Base-by-base conservation (phyloP, 2,797 vertebrate genomes). In the Microchirus variegatus region DNA sequence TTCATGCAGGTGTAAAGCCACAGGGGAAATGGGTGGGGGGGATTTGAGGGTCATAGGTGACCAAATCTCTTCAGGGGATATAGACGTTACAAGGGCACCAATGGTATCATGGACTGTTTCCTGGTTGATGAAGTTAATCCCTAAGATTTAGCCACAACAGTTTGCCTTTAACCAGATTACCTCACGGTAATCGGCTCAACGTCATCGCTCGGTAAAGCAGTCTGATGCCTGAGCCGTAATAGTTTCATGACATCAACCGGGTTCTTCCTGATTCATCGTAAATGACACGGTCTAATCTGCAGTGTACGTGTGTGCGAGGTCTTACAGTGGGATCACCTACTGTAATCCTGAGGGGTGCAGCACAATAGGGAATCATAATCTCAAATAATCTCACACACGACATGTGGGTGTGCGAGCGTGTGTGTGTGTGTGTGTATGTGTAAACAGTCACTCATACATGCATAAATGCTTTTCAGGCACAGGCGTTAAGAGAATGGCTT, bases 81-180 rank as follows among this genome's bases (percentile, higher is more conserved):
- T 48, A 53, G 22, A 22, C 5, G 22, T 45, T 50, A 63, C 47
- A 9, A 13, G 18, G 66, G 41, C 46, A 9, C 40, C 42, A 26
- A n/a, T 45, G 38, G 64, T 84, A 80, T 85, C 75, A 84, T 86
- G 66, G 86, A 82, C 61, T 78, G 57, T 60, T 85, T 84, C 75
- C 79, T 70, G 45, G 37, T 59, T 70, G 80, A 81, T 83, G 26
- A 70, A 73, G 63, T 60, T 87, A 86, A 90, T 91, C 87, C 78
- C 45, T 42, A 15, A 71, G 78, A 73, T 84, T 82, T 66, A 82
- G 65, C 71, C 62, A 70, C 62, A 70, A 75, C 73, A 79, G 74
- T 69, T 63, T 48, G 53, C 62, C 73, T 82, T 83, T 84, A 88
- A 83, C 83, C 78, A 87, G 86, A 87, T 91, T 87, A 88, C 36